phyloP scores from a whole-genome alignment of 2,113 vertebrate genomes.

The Holacanthus passer region DNA sequence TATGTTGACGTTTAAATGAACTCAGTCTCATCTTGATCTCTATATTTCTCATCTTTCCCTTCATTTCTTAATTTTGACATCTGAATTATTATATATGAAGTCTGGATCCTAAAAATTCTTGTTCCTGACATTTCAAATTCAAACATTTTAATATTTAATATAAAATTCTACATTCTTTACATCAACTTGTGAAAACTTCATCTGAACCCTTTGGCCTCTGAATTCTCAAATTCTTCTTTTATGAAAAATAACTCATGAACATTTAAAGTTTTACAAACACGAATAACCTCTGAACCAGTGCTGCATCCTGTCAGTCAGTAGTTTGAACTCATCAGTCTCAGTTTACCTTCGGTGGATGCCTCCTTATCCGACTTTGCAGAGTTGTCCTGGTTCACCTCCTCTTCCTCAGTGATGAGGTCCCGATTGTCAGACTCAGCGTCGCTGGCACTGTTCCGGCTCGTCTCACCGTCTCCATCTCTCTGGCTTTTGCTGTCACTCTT shows the following conservation, averaged over 20 bases:
- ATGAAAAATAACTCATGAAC: too few species aligned
- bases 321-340: neutral
- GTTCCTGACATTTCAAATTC: neutral
- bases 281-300: neutral
- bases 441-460: neutral
- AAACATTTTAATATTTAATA: neutral
- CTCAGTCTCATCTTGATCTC: neutral
- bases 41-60: neutral
- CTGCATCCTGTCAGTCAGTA: neutral
- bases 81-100: neutral
- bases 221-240: too few species aligned
- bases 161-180: neutral
- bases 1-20: too few species aligned
- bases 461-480: neutral
- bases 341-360: slow-evolving; percentile 31
- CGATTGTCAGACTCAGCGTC: neutral
- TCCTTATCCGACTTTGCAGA: neutral
- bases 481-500: neutral
- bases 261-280: too few species aligned
- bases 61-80: neutral
- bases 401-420: neutral
- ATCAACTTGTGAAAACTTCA: too few species aligned
- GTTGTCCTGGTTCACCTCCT: neutral
- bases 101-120: neutral
- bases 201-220: too few species aligned